Conservation (phyloP, 2,888 invertebrate genomes). For the Cosmia trapezina region DNA sequence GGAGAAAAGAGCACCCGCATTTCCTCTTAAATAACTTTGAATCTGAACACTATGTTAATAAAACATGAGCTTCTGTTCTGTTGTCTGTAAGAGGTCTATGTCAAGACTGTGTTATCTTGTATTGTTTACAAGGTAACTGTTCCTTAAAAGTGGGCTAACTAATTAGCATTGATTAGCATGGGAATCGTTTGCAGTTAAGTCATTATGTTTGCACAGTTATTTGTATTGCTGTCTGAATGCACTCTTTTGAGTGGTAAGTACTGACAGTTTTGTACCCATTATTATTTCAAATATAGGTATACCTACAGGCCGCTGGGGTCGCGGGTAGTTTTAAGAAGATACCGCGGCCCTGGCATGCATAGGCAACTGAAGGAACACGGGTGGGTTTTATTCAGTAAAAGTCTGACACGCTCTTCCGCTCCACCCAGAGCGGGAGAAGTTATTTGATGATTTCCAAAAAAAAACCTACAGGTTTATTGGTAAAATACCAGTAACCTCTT, state of each 20-base stretch:
- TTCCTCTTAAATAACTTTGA: too few species aligned
- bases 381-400: too few species aligned
- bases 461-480: too few species aligned
- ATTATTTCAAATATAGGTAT: neutral
- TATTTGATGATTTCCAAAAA: too few species aligned
- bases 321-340: too few species aligned
- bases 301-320: too few species aligned
- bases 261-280: neutral
- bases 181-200: slow-evolving; percentile 17
- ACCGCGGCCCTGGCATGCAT: too few species aligned
- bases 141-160: slow-evolving; percentile 25
- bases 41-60: neutral
- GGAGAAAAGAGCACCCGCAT: too few species aligned
- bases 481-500: too few species aligned
- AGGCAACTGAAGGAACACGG: too few species aligned
- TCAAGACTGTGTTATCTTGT: slow-evolving; percentile 23
- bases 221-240: neutral
- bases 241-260: neutral
- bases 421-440: too few species aligned
- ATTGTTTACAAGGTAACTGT: slow-evolving; percentile 51
- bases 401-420: too few species aligned
- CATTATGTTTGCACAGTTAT: slow-evolving; percentile 23
- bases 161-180: slow-evolving; percentile 44
- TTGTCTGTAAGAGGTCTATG: slow-evolving; percentile 7
- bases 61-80: neutral